Evolutionary conservation across 53 echinoderm and acorn worm species (phyloP).

Genomic region (Holothuria scabra): DNA sequence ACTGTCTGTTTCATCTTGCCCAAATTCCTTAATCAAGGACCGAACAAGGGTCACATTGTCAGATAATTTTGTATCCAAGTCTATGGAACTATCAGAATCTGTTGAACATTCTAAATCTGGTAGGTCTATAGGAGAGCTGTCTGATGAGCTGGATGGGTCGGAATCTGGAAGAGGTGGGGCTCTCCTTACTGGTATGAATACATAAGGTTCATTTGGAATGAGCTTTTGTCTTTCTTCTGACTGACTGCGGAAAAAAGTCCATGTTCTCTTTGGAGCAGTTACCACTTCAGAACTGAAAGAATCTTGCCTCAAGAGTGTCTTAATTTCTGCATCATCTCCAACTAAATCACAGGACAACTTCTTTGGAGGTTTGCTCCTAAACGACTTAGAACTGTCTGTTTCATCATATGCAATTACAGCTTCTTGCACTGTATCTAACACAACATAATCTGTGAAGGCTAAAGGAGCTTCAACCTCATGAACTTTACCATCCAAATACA

Average conservation of each 20-base stretch:
- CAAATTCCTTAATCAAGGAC: slow-evolving; percentile 9
- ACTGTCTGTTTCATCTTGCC: background rate
- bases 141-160: slow-evolving; percentile 28
- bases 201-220: background rate
- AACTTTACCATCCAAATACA: slow-evolving; percentile 22
- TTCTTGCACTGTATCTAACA: slow-evolving; percentile 22
- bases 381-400: background rate
- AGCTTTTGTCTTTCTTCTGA: background rate
- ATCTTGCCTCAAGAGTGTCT: slow-evolving; percentile 9
- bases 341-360: slow-evolving; percentile 19
- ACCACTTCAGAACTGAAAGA: background rate
- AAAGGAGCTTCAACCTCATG: slow-evolving; percentile 27
- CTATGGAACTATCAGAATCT: slow-evolving; percentile 6
- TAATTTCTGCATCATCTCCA: slow-evolving; percentile 19
- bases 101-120: background rate
- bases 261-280: background rate
- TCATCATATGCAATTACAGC: slow-evolving; percentile 9
- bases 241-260: slow-evolving; percentile 13
- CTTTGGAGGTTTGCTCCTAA: background rate
- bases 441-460: slow-evolving; percentile 25
- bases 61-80: slow-evolving; percentile 22
- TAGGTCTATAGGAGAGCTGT: slow-evolving; percentile 22
- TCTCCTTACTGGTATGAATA: slow-evolving; percentile 23
- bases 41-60: slow-evolving; percentile 19
- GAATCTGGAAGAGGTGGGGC: slow-evolving; percentile 40